These are phyloP conservation scores for Chlorops oryzae DNA, from an alignment of 1,140 invertebrate genomes.

Conservation along the genomic window DNA sequence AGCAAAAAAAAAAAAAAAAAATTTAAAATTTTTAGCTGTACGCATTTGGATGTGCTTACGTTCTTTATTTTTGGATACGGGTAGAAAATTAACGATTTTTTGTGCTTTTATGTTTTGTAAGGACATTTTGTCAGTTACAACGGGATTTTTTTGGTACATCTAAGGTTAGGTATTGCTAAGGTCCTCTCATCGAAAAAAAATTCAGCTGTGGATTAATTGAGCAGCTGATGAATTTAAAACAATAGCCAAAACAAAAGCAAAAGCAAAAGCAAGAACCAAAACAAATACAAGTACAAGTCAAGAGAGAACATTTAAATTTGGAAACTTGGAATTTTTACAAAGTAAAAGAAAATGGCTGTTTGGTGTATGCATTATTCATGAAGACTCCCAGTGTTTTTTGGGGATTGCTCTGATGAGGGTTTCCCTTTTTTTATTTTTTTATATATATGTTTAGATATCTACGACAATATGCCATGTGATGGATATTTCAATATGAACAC, in stretches of 20 bases:
- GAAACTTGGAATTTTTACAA: background rate
- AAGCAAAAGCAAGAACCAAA: background rate
- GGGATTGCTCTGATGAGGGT: background rate
- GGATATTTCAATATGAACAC: conserved; percentile 42
- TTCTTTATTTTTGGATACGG: too few relatives aligned
- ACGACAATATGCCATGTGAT: conserved; percentile 43
- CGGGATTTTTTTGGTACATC: too few relatives aligned
- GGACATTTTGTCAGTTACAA: too few relatives aligned
- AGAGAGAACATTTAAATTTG: background rate
- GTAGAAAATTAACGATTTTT: too few relatives aligned
- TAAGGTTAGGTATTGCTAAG: too few relatives aligned
- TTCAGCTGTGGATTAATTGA: background rate
- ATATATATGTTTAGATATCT: conserved; percentile 40
- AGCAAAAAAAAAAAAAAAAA: too few relatives aligned
- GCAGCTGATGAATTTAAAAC: background rate
- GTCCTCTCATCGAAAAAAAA: background rate
- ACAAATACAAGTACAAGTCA: background rate
- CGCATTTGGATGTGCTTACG: too few relatives aligned
- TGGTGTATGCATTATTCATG: conserved; percentile 2
- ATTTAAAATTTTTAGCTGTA: too few relatives aligned
- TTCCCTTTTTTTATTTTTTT: background rate
- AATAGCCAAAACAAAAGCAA: background rate
- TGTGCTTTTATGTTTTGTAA: too few relatives aligned
- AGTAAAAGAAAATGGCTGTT: background rate
- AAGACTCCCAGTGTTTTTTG: background rate